phyloP scores from a whole-genome alignment of 1,140 invertebrate species.

The Neoseiulus cucumeris region DNA sequence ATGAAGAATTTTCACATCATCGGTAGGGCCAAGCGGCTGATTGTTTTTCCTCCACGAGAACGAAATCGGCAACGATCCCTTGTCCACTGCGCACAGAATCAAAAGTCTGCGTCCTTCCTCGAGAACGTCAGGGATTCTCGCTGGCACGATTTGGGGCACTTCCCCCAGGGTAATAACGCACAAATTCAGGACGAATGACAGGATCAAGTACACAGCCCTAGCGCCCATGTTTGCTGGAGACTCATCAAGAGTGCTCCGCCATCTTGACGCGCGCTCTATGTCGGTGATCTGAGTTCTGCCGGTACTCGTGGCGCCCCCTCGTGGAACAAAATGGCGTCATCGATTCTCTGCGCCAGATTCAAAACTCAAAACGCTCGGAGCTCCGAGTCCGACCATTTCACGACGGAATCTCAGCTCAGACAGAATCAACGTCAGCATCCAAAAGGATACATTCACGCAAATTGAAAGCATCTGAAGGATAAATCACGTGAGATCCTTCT shows the following conservation, averaged over 20 bases:
- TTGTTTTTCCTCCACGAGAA: slow-evolving; percentile 1
- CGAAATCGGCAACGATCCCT: background rate
- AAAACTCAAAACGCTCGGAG: no score
- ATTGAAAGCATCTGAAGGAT: no score
- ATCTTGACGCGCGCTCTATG: background rate
- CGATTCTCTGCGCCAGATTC: no score
- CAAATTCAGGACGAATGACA: background rate
- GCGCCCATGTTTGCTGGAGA: background rate
- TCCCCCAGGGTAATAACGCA: background rate
- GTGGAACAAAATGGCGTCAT: background rate
- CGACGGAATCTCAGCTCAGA: no score
- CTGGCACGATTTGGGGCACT: background rate
- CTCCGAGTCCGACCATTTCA: no score
- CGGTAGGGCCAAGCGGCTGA: background rate
- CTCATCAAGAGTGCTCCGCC: background rate
- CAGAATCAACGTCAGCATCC: no score
- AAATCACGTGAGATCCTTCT: no score
- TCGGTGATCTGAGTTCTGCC: background rate
- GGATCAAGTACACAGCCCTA: no score
- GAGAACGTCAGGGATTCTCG: background rate
- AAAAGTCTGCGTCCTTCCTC: background rate
- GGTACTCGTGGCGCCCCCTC: background rate
- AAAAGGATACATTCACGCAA: no score
- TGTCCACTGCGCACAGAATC: background rate
- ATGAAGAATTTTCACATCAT: background rate